phyloP scores from a whole-genome alignment of 1,140 invertebrate genomes.

The Trichogramma pretiosum region DNA sequence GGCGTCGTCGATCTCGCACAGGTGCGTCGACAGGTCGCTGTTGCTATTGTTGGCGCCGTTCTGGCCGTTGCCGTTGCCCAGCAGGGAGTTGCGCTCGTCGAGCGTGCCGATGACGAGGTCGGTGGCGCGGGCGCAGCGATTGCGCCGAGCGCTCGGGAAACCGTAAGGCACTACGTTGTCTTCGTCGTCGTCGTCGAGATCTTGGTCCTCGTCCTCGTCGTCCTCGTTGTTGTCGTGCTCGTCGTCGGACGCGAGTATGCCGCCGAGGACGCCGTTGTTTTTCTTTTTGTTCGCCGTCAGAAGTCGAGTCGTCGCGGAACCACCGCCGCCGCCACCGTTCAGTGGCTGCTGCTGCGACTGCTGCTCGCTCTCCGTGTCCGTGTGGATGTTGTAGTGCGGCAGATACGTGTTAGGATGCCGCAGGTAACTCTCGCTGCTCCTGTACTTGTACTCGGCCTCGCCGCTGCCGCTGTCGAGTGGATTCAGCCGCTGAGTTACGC shows the following conservation, averaged over 20 bases:
- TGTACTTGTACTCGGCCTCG: constrained; percentile 48
- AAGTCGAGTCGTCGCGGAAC: constrained; percentile 29
- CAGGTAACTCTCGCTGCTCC: constrained; percentile 60
- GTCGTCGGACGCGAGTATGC: constrained; percentile 36
- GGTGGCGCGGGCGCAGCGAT: constrained; percentile 42
- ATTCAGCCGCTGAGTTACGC: constrained; percentile 51
- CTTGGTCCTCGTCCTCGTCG: constrained; percentile 31
- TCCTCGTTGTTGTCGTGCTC: no score
- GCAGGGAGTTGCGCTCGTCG: constrained; percentile 66
- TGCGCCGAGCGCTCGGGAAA: constrained; percentile 55
- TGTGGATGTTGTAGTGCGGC: constrained; percentile 63
- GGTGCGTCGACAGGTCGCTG: constrained; percentile 76
- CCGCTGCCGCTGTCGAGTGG: constrained; percentile 57
- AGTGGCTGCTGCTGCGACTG: constrained; percentile 48
- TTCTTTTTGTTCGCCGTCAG: no score
- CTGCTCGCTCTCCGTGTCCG: constrained; percentile 55
- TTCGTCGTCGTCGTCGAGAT: constrained; percentile 38
- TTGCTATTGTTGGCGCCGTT: constrained; percentile 58
- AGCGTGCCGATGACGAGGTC: constrained; percentile 51
- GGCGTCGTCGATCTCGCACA: constrained; percentile 91
- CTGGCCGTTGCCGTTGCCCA: constrained; percentile 44
- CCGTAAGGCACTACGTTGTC: constrained; percentile 59
- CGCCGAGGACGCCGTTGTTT: constrained; percentile 27
- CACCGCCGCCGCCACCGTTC: constrained; percentile 28
- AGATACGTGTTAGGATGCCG: constrained; percentile 79